Conservation (phyloP, 2,113 vertebrate species). For the Oxygymnocypris stewartii region DNA sequence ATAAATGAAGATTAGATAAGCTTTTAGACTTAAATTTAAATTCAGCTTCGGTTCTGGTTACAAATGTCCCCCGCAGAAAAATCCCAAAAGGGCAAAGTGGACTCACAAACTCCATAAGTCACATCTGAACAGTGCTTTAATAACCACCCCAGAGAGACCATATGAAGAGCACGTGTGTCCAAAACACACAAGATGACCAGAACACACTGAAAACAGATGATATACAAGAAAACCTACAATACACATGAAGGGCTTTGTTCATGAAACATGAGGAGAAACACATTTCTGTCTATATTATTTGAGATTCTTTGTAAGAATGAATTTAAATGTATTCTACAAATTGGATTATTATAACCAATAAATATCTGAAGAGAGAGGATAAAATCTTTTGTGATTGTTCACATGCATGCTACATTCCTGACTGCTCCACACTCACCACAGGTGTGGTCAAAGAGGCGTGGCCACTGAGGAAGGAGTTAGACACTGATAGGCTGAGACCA, state of each 20-base stretch:
- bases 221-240: constrained; percentile 42
- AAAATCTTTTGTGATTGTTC: background rate
- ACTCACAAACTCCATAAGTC: background rate
- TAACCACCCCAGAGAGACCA: constrained; percentile 1
- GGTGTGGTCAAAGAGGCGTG: constrained; percentile 90
- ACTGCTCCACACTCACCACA: constrained; percentile 85
- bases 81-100: background rate
- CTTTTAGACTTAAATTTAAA: constrained; percentile 24
- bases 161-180: background rate
- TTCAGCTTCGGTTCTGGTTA: constrained; percentile 20
- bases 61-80: background rate
- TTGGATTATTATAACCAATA: background rate
- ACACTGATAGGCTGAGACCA: constrained; percentile 95
- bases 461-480: constrained; percentile 98
- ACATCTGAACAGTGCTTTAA: constrained; percentile 14
- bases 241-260: background rate
- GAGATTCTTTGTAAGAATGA: background rate
- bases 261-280: background rate
- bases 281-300: background rate
- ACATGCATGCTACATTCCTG: background rate
- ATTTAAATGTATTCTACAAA: background rate
- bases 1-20: constrained; percentile 26
- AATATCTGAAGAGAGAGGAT: background rate
- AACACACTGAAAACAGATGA: background rate
- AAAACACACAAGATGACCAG: background rate